phyloP scores from a whole-genome alignment of 23 tunicate species.

The Pegea sp. region DNA sequence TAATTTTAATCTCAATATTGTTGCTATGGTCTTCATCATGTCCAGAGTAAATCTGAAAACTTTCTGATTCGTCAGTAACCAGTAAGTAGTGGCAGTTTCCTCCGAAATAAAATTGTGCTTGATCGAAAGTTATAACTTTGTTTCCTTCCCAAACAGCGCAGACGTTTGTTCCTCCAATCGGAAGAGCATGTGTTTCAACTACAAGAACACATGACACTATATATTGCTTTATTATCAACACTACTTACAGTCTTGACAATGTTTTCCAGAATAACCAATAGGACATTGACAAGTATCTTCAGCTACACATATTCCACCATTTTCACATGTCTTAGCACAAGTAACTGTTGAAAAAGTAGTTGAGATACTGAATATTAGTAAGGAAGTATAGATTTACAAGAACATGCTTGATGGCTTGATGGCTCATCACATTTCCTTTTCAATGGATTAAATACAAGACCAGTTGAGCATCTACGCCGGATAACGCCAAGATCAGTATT shows the following conservation, averaged over 20 bases:
- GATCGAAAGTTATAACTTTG: slow-evolving; percentile 65
- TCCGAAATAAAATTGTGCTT: slow-evolving; percentile 13
- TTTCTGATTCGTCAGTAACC: not conserved
- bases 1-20: not conserved
- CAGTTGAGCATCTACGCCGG: slow-evolving; percentile 12
- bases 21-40: not conserved
- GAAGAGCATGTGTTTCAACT: not conserved
- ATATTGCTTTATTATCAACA: no score
- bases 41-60: not conserved
- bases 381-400: slow-evolving; percentile 5
- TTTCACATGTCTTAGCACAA: slow-evolving; percentile 5
- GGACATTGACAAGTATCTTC: slow-evolving; percentile 9
- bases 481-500: slow-evolving; percentile 3
- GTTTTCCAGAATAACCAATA: slow-evolving; percentile 11
- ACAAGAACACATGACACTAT: no score
- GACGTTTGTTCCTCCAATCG: slow-evolving; percentile 6
- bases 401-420: slow-evolving; percentile 17
- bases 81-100: slow-evolving; percentile 69
- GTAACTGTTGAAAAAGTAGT: slow-evolving; percentile 5
- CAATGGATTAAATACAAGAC: slow-evolving; percentile 20
- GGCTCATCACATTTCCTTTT: slow-evolving; percentile 21
- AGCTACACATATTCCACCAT: slow-evolving; percentile 8
- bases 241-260: slow-evolving; percentile 8
- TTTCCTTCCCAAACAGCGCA: slow-evolving; percentile 59
- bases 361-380: not conserved